Evolutionary conservation across 2,113 vertebrate genomes (phyloP), one percentile per base, ranked within the genome.

Genomic region (Tetrao urogallus): DNA sequence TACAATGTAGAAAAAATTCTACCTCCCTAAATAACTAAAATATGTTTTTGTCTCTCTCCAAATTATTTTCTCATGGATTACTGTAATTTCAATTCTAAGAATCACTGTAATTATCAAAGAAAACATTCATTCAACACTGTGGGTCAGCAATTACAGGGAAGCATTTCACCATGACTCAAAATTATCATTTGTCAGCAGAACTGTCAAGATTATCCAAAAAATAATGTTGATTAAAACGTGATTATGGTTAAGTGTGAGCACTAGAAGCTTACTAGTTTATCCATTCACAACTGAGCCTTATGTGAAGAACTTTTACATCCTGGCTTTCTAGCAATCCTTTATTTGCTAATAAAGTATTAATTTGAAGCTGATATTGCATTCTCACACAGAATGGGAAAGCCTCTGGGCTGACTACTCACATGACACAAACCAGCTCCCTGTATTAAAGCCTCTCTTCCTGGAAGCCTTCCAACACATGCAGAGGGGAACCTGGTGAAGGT

Each of bases 1-100:
- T 93, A 92, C 73, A 85, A 40, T 40, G 66, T 21, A 81, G 63
- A 96, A 80, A 92, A 86, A 89, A 47, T 65, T 97, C 52, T 75
- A 92, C 76, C 45, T 91, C 84, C 64, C 70, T 66, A 78, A 54
- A 91, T 80, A 93, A 91, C 63, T 69, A 93, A 81, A 71, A 91
- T 28, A 47, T 78, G 82, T 77, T 74, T 78, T 88, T 54, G 79
- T 66, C 75, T 66, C 91, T 85, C 78, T 81, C 47, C 60, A 88
- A 69, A 90, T 80, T 72, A 66, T 88, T 91, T 88, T 92, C 82
- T 95, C 72, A 70, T 27, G 28, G 13, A 32, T 80, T 74, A 80
- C 3, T 61, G 21, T 84, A 91, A 81, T 54, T 82, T 75, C 50
- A 65, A 65, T 94, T 80, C 76, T 66, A 28, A 88, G 63, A 58